Conservation (phyloP, 1,140 invertebrate genomes). For the Drosophila ogumai region DNA sequence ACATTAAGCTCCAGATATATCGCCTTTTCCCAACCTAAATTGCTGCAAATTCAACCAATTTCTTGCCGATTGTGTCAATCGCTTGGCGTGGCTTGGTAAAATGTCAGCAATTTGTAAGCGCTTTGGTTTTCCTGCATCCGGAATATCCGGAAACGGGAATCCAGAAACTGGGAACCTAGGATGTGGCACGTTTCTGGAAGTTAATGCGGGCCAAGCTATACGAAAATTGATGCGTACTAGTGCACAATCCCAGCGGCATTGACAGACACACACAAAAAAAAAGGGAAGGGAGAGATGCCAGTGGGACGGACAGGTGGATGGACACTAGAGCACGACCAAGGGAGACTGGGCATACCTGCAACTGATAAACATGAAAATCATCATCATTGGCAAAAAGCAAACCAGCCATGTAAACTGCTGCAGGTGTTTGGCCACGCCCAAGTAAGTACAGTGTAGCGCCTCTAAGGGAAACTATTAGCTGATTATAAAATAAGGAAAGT, state of each 20-base stretch:
- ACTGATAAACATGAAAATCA: slow-evolving; percentile 56
- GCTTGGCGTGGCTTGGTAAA: slow-evolving; percentile 16
- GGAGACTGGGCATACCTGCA: slow-evolving; percentile 17
- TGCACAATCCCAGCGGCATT: slow-evolving; percentile 51
- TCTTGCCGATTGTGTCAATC: slow-evolving; percentile 35
- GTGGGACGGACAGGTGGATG: slow-evolving; percentile 15
- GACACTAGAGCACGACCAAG: not conserved
- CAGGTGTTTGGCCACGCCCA: slow-evolving; percentile 9
- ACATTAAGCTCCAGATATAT: too few species aligned
- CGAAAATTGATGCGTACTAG: slow-evolving; percentile 48
- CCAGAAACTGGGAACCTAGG: slow-evolving; percentile 14
- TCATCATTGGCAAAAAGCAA: slow-evolving; percentile 37
- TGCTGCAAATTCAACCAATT: slow-evolving; percentile 23
- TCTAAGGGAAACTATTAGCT: not conserved
- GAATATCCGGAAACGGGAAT: slow-evolving; percentile 8
- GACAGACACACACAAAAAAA: slow-evolving; percentile 15
- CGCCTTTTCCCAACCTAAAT: not conserved
- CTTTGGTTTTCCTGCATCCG: slow-evolving; percentile 9
- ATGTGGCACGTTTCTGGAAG: slow-evolving; percentile 36
- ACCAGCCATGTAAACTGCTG: slow-evolving; percentile 28
- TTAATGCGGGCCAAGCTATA: slow-evolving; percentile 57
- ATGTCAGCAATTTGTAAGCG: slow-evolving; percentile 66
- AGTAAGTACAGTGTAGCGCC: slow-evolving; percentile 11
- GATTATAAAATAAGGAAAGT: not conserved
- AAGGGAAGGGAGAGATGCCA: slow-evolving; percentile 8